Conservation (phyloP, 2,113 vertebrate genomes). For the Phyllostomus hastatus region DNA sequence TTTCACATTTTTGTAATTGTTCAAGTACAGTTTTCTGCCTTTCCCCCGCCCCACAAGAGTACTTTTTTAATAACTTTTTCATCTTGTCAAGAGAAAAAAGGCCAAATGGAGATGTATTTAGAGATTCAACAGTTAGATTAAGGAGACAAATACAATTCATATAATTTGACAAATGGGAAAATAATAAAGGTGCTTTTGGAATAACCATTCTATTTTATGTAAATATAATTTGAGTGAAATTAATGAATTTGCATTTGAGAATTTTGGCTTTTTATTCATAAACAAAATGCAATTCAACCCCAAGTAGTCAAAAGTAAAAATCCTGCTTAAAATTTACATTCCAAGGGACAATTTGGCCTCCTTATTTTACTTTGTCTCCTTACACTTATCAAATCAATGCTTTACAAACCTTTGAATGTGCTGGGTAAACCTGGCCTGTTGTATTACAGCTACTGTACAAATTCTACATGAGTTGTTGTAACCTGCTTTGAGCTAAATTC, state of each 20-base stretch:
- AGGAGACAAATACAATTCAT: conserved; percentile 14
- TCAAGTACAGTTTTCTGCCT: too few relatives aligned
- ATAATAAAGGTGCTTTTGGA: background rate
- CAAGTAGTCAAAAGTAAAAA: conserved; percentile 32
- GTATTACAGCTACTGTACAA: background rate
- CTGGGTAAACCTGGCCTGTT: background rate
- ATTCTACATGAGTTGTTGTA: background rate
- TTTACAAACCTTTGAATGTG: conserved; percentile 11
- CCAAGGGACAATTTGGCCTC: background rate
- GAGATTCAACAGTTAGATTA: background rate
- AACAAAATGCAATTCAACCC: background rate
- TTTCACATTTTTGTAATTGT: too few relatives aligned
- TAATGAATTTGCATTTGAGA: conserved; percentile 21
- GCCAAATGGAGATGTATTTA: background rate
- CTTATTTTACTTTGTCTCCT: conserved; percentile 13
- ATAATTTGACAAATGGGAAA: conserved; percentile 29
- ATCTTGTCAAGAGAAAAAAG: background rate
- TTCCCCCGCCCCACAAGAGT: background rate
- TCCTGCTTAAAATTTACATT: background rate
- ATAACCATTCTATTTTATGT: conserved; percentile 1
- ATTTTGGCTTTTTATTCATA: conserved; percentile 29
- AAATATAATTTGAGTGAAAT: conserved; percentile 16
- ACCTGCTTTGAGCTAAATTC: background rate
- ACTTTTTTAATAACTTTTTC: background rate
- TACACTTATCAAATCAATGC: background rate